Evolutionary conservation across 2,888 invertebrate genomes (phyloP).

Genomic region (Noctuana brunneofusca): DNA sequence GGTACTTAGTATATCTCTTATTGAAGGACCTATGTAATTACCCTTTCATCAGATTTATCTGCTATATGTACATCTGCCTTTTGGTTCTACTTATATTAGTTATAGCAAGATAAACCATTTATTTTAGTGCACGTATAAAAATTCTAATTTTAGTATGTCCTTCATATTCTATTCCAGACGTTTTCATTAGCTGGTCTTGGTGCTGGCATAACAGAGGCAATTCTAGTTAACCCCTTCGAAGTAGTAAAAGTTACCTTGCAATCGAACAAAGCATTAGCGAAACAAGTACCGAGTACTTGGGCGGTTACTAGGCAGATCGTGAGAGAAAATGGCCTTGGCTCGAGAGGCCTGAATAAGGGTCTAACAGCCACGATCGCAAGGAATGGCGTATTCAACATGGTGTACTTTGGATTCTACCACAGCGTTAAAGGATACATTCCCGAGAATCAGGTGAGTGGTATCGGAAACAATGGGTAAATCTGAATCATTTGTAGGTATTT

Average conservation of each 20-base stretch:
- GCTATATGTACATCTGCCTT: too few species aligned
- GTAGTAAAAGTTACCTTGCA: slow-evolving; percentile 96
- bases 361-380: slow-evolving; percentile 93
- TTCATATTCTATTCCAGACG: slow-evolving; percentile 82
- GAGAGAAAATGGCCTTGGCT: slow-evolving; percentile 89
- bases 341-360: slow-evolving; percentile 92
- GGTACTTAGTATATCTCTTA: background rate
- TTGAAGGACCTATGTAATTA: too few species aligned
- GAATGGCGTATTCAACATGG: slow-evolving; percentile 95
- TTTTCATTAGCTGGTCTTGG: slow-evolving; percentile 94
- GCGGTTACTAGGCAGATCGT: slow-evolving; percentile 91
- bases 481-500: background rate
- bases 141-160: background rate
- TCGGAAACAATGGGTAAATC: background rate
- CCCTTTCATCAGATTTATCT: background rate
- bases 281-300: slow-evolving; percentile 89
- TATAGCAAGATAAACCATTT: background rate
- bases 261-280: slow-evolving; percentile 86
- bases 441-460: slow-evolving; percentile 80
- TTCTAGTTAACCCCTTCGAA: slow-evolving; percentile 97
- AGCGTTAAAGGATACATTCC: slow-evolving; percentile 91
- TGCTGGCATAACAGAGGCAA: slow-evolving; percentile 95
- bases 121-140: too few species aligned
- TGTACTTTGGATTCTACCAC: slow-evolving; percentile 98
- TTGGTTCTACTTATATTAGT: too few species aligned